phyloP scores from a whole-genome alignment of 2,888 invertebrate genomes.

The Acrobasis suavella region DNA sequence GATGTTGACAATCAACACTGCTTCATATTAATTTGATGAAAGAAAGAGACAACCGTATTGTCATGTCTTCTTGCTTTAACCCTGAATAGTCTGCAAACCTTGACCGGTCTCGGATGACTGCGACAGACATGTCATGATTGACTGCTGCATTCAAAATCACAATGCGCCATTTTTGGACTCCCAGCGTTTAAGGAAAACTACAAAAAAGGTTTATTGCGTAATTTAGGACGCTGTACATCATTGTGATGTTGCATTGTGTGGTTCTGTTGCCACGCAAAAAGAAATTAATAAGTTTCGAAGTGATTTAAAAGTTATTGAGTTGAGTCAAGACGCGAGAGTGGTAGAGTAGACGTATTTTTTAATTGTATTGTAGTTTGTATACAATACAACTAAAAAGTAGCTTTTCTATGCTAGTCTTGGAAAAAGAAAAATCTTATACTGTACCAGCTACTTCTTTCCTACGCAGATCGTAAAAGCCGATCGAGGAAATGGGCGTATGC shows the following conservation, averaged over 20 bases:
- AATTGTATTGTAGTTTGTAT: too few relatives aligned
- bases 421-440: background rate
- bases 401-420: too few relatives aligned
- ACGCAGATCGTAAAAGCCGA: background rate
- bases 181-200: conserved; percentile 6
- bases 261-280: conserved; percentile 1
- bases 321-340: background rate
- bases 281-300: background rate
- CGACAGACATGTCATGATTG: conserved; percentile 28
- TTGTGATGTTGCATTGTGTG: conserved; percentile 16
- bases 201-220: conserved; percentile 16
- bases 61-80: background rate
- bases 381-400: too few relatives aligned
- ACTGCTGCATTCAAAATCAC: conserved; percentile 43
- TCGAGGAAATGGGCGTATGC: background rate
- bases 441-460: background rate
- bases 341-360: too few relatives aligned
- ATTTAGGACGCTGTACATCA: conserved; percentile 12
- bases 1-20: conserved; percentile 34
- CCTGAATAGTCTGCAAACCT: conserved; percentile 20
- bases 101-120: conserved; percentile 28
- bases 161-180: conserved; percentile 41
- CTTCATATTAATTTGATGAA: conserved; percentile 17
- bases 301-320: background rate
- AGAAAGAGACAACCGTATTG: conserved; percentile 8